A percentile compares a stretch with the other conserved stretches of the same genome.
phyloP scores from a whole-genome alignment of 2,888 invertebrate species.

The Chalcis sispes region DNA sequence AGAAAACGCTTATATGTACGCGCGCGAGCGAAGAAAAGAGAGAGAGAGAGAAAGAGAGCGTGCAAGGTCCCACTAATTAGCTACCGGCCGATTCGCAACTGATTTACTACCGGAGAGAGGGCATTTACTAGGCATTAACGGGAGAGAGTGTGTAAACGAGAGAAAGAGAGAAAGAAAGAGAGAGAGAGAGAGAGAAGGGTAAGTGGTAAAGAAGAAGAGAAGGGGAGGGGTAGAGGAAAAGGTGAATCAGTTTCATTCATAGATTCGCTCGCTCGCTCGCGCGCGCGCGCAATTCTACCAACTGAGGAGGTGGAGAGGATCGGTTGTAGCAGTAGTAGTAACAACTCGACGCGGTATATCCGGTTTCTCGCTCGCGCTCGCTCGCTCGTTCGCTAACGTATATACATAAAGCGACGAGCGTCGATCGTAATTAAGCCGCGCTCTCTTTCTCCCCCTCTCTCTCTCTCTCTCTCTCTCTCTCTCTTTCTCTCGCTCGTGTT shows the following conservation, averaged over 20 bases:
- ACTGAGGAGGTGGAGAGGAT: slow-evolving; percentile 25
- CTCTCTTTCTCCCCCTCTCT: no score
- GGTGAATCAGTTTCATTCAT: slow-evolving; percentile 69
- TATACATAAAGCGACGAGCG: slow-evolving; percentile 23
- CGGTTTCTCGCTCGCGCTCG: slow-evolving; percentile 57
- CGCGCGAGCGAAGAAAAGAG: slow-evolving; percentile 18
- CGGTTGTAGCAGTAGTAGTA: slow-evolving; percentile 7
- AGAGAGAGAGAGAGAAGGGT: slow-evolving; percentile 8
- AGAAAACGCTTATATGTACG: background rate
- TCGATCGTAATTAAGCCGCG: slow-evolving; percentile 50
- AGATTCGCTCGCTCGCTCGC: slow-evolving; percentile 65
- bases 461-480: no score
- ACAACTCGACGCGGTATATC: slow-evolving; percentile 50
- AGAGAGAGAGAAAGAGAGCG: slow-evolving; percentile 32
- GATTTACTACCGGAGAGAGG: slow-evolving; percentile 62
- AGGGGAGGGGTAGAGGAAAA: slow-evolving; percentile 5
- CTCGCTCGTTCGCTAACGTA: slow-evolving; percentile 29
- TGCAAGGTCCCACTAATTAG: slow-evolving; percentile 63
- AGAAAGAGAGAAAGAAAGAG: slow-evolving; percentile 21
- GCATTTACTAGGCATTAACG: slow-evolving; percentile 66
- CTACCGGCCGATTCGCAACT: slow-evolving; percentile 66
- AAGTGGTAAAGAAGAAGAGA: slow-evolving; percentile 13
- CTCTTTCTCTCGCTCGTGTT: no score
- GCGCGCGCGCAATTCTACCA: slow-evolving; percentile 50
- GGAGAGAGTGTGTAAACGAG: slow-evolving; percentile 55